Conservation (phyloP, 2,888 invertebrate genomes). For the Catocala nupta region DNA sequence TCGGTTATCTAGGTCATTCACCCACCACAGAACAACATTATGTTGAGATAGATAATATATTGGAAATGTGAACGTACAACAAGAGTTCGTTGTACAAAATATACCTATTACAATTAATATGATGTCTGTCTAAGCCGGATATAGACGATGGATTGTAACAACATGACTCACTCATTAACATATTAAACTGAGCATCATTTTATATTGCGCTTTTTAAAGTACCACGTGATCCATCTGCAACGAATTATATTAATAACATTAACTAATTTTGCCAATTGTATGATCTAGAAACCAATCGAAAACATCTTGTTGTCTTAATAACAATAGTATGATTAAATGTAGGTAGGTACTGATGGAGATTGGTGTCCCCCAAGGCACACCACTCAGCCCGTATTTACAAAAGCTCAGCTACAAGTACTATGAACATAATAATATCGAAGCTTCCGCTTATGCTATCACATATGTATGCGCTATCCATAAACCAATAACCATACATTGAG, state of each 20-base stretch:
- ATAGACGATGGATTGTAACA: slow-evolving; percentile 37
- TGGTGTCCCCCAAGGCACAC: no score
- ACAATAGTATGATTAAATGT: no score
- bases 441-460: no score
- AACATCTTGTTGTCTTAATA: no score
- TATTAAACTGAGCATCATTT: slow-evolving; percentile 3
- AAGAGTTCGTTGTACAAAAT: slow-evolving; percentile 51
- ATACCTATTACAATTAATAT: slow-evolving; percentile 44
- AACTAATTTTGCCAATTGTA: no score
- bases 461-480: no score
- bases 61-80: slow-evolving; percentile 26
- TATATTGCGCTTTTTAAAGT: neutral
- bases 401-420: no score
- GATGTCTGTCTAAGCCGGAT: slow-evolving; percentile 47
- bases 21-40: slow-evolving; percentile 21
- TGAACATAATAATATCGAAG: no score
- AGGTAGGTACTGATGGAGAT: no score
- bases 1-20: slow-evolving; percentile 29
- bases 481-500: no score
- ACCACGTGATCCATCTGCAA: neutral
- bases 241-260: neutral
- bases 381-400: no score
- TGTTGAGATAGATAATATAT: slow-evolving; percentile 32
- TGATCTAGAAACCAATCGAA: no score
- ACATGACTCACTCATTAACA: slow-evolving; percentile 17